Evolutionary conservation across 2,113 vertebrate species (phyloP).

Genomic region (Bothrops jararaca): DNA sequence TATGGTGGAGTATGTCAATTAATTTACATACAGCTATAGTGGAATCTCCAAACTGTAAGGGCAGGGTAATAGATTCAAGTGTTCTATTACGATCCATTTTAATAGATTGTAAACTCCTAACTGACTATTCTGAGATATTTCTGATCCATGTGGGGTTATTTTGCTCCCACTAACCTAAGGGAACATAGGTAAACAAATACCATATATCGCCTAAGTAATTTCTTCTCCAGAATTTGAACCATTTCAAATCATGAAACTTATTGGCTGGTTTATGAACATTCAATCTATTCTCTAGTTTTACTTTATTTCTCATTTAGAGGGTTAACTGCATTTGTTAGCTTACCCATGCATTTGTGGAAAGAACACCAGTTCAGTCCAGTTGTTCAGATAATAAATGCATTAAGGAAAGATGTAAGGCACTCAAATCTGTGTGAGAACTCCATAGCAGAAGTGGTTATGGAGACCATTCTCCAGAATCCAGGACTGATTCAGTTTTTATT

Average conservation of each 20-base stretch:
- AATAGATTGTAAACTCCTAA: background rate
- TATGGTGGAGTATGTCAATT: background rate
- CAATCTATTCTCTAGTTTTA: background rate
- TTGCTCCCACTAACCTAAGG: background rate
- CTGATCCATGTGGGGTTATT: background rate
- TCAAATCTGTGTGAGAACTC: background rate
- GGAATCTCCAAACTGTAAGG: background rate
- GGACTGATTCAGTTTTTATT: constrained; percentile 34
- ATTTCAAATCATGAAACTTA: background rate
- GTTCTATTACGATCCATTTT: background rate
- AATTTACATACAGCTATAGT: background rate
- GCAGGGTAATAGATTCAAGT: background rate
- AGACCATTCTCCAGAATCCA: background rate
- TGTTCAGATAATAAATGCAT: background rate
- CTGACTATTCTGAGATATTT: background rate
- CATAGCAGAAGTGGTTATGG: background rate
- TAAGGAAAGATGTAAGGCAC: background rate
- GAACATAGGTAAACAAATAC: background rate
- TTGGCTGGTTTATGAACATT: background rate
- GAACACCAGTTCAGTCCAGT: background rate
- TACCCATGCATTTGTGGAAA: background rate
- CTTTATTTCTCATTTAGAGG: background rate
- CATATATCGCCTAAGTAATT: background rate
- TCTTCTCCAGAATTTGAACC: background rate
- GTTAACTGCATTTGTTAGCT: background rate